These are phyloP conservation scores for Conger conger DNA, from an alignment of 2,113 vertebrate genomes.

Conservation along the genomic window DNA sequence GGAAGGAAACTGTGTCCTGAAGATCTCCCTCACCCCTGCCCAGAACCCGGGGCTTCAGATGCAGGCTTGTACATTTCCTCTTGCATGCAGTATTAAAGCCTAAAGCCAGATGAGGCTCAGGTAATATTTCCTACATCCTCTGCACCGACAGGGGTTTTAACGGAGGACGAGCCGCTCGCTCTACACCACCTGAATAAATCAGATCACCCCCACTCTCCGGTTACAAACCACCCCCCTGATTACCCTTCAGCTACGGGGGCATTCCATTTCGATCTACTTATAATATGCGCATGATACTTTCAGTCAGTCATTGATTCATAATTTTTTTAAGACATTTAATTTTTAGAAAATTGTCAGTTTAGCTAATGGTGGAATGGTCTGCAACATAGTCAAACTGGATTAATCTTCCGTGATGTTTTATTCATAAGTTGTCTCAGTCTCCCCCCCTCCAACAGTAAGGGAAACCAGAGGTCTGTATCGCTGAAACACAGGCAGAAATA, in stretches of 20 bases:
- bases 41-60: neutral
- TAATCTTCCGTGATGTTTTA: constrained; percentile 13
- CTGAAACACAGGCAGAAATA: constrained; percentile 24
- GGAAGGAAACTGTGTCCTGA: neutral
- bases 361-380: constrained; percentile 1
- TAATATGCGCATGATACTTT: neutral
- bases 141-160: neutral
- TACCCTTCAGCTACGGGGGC: neutral
- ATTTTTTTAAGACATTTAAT: neutral
- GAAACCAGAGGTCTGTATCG: constrained; percentile 17
- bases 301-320: neutral
- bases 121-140: neutral
- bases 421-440: constrained; percentile 15
- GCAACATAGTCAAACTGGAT: constrained; percentile 10
- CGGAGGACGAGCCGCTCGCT: neutral
- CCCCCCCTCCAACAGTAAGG: neutral
- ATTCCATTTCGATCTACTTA: neutral
- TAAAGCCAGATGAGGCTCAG: neutral
- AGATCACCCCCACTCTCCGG: neutral
- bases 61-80: neutral
- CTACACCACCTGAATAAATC: neutral
- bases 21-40: neutral
- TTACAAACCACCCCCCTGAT: neutral
- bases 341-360: neutral
- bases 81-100: constrained; percentile 8